A percentile compares a stretch with the other conserved stretches of the same genome.
Evolutionary conservation across 2,888 invertebrate genomes (phyloP).

Genomic region (Poecilobothrus nobilitatus): DNA sequence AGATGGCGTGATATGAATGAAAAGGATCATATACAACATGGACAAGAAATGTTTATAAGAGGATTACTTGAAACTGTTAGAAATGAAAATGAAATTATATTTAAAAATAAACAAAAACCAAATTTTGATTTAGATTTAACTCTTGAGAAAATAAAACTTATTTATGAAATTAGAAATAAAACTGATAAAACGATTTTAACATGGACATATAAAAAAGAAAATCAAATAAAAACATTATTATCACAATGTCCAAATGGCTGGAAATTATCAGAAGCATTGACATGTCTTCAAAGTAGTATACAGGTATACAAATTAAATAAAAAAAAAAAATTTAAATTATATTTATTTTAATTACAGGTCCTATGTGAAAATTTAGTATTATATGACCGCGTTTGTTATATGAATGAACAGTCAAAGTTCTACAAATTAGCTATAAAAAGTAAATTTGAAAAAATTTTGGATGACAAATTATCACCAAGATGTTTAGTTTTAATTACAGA

Average conservation of each 20-base stretch:
- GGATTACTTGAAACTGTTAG: slow-evolving; percentile 57
- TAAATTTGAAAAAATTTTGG: slow-evolving; percentile 51
- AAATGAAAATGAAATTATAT: slow-evolving; percentile 36
- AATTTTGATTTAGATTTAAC: slow-evolving; percentile 7
- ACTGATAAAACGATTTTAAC: slow-evolving; percentile 17
- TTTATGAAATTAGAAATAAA: slow-evolving; percentile 28
- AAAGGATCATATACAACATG: slow-evolving; percentile 41
- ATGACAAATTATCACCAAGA: slow-evolving; percentile 57
- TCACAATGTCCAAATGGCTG: slow-evolving; percentile 29
- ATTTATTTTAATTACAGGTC: slow-evolving; percentile 43
- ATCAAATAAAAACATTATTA: slow-evolving; percentile 26
- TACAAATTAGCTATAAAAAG: slow-evolving; percentile 40
- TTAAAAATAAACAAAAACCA: slow-evolving; percentile 19
- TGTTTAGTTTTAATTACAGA: slow-evolving; percentile 53
- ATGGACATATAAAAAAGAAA: slow-evolving; percentile 29
- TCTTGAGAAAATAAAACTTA: slow-evolving; percentile 24
- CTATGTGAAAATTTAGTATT: slow-evolving; percentile 51
- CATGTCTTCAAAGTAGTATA: slow-evolving; percentile 45
- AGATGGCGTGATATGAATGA: slow-evolving; percentile 47
- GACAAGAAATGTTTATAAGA: slow-evolving; percentile 49
- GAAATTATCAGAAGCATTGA: slow-evolving; percentile 38
- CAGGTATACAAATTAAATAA: slow-evolving; percentile 40
- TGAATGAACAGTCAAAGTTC: slow-evolving; percentile 37
- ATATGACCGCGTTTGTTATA: slow-evolving; percentile 47
- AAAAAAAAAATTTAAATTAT: neutral